Conservation (phyloP, 2,113 vertebrate species). For the Peromyscus californicus region DNA sequence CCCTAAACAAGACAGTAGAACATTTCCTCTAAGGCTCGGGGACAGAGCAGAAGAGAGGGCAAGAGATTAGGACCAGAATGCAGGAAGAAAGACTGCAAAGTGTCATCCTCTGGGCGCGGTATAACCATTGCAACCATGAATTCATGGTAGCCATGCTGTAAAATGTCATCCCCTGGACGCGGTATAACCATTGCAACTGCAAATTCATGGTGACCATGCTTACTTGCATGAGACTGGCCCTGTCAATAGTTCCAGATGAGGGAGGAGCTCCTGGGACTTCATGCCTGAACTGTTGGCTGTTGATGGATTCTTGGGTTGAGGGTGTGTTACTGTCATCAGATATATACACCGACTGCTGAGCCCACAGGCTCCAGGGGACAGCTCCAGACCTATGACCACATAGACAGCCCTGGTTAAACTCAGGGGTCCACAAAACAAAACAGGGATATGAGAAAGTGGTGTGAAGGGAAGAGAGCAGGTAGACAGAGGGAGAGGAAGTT, state of each 20-base stretch:
- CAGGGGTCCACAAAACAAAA: neutral
- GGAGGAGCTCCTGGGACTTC: neutral
- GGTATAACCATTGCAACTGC: too few species aligned
- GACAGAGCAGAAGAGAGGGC: neutral
- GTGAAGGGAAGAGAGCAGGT: neutral
- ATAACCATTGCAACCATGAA: neutral
- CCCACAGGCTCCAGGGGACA: neutral
- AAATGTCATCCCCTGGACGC: too few species aligned
- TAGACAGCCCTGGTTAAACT: neutral
- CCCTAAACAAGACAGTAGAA: neutral
- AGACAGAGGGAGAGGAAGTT: neutral
- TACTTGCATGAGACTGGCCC: neutral
- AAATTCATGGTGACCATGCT: too few species aligned
- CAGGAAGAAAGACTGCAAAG: neutral
- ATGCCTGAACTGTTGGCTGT: too few species aligned
- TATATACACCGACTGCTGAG: neutral
- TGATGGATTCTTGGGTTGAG: neutral
- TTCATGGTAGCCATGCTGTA: too few species aligned
- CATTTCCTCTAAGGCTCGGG: neutral
- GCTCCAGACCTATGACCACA: neutral
- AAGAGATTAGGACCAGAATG: neutral
- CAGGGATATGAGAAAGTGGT: neutral
- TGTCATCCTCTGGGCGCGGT: neutral
- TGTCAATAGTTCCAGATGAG: neutral
- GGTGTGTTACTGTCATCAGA: too few species aligned